Base-by-base conservation (phyloP, 2,797 vertebrate species). In the Clarias pachynema region DNA sequence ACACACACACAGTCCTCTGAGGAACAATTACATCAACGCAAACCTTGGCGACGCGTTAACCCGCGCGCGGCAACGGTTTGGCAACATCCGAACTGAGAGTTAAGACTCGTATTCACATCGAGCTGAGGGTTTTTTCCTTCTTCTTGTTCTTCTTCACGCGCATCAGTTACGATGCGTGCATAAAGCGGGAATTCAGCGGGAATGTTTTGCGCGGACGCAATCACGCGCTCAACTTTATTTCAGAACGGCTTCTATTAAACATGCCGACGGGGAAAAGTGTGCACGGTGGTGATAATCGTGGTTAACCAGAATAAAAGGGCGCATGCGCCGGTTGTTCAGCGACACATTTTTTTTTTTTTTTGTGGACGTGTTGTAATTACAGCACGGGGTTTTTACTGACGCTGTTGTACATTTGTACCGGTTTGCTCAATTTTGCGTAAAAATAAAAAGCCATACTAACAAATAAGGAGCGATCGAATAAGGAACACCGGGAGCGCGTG, bases 1-100 rank as follows among this genome's bases (percentile, higher is more conserved):
- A 53, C 49, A 53, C 49, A 53, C 82, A 69, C 72, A 22, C 34
- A 85, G 82, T 87, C 73, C 81, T 86, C 90, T 7, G 73, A 88
- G 85, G 86, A 80, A 65, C 83, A 84, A 82, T 89, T 87, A 88
- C 89, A 88, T 89, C 89, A 86, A 87, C 88, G 88, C 79, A 57
- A 65, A 80, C 66, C 74, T 34, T 37, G 60, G 84, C 65, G 86
- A 85, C 81, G 63, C 66, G 70, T 29, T 68, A 57, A 82, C 77
- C 78, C 10, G 22, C 18, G 70, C 68, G 62, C 85, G 59, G 69
- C n/a, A 49, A 60, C 26, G 53, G 73, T 78, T 24, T 65, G 63
- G 81, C 40, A 73, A 70, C 85, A 79, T 84, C 85, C 86, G 29
- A 82, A 5, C 40, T 37, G n/a, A 31, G 15, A 53, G 15, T 29